Evolutionary conservation across 2,888 invertebrate species (phyloP).

Genomic region (Euplexia lucipara): DNA sequence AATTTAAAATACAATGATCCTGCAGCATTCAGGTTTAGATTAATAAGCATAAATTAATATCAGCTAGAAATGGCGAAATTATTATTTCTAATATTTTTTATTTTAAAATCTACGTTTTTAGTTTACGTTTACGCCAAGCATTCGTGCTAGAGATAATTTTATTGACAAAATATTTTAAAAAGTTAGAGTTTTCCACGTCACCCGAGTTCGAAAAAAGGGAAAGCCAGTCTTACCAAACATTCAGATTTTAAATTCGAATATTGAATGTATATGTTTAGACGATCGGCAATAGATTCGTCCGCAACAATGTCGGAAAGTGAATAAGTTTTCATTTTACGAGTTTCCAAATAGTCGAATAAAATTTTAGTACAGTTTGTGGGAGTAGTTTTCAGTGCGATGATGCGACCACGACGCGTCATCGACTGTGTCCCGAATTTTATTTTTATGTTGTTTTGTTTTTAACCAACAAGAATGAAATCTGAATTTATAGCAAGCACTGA

Average conservation of each 20-base stretch:
- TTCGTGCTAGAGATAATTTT: too few relatives aligned
- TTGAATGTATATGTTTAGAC: conserved; percentile 8
- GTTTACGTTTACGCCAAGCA: too few relatives aligned
- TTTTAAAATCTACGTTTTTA: too few relatives aligned
- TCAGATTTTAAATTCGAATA: conserved; percentile 1
- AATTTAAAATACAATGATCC: too few relatives aligned
- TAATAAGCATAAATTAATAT: too few relatives aligned
- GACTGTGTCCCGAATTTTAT: conserved; percentile 21
- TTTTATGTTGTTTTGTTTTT: background rate
- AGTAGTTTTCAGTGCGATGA: conserved; percentile 37
- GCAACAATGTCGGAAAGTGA: conserved; percentile 25
- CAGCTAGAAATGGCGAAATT: too few relatives aligned
- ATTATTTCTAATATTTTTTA: too few relatives aligned
- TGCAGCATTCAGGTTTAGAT: too few relatives aligned
- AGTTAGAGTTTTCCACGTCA: too few relatives aligned
- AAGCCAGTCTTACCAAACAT: background rate
- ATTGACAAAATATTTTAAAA: too few relatives aligned
- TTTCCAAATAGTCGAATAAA: conserved; percentile 44
- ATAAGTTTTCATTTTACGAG: conserved; percentile 47
- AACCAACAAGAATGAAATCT: background rate
- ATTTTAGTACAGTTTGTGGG: conserved; percentile 39
- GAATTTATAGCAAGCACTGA: too few relatives aligned
- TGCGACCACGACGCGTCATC: conserved; percentile 23
- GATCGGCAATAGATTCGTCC: conserved; percentile 24
- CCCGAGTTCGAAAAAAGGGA: too few relatives aligned